phyloP scores from a whole-genome alignment of 2,113 vertebrate species.

The Otus sunia region DNA sequence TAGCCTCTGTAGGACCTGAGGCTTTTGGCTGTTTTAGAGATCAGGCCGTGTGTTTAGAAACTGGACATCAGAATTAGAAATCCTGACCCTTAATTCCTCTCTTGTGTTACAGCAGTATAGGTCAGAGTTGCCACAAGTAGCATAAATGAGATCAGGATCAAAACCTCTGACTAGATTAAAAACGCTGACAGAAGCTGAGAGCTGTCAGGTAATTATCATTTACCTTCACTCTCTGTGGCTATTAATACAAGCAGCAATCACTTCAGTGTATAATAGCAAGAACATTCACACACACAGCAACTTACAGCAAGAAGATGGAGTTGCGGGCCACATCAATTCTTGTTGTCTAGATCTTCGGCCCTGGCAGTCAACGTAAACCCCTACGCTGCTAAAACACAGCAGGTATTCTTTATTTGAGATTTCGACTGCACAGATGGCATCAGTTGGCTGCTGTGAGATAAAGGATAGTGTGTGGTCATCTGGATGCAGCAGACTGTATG shows the following conservation, averaged over 20 bases:
- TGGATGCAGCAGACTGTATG: slow-evolving; percentile 86
- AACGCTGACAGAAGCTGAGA: neutral
- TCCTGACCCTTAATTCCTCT: neutral
- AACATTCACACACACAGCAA: neutral
- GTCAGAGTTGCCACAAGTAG: neutral
- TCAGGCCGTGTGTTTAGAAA: neutral
- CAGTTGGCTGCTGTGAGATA: slow-evolving; percentile 87
- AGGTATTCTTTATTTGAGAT: slow-evolving; percentile 95
- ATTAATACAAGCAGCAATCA: neutral
- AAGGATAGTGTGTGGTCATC: slow-evolving; percentile 96
- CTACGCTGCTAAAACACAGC: slow-evolving; percentile 96
- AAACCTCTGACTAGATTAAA: neutral
- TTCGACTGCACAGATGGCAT: slow-evolving; percentile 95
- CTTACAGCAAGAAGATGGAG: slow-evolving; percentile 92
- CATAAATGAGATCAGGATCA: neutral
- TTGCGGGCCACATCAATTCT: slow-evolving; percentile 96
- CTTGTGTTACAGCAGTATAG: neutral
- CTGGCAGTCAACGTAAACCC: slow-evolving; percentile 95
- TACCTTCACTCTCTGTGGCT: neutral
- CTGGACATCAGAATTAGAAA: neutral
- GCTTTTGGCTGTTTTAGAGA: neutral
- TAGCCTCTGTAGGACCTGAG: neutral
- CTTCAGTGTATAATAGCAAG: neutral
- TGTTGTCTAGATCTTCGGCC: slow-evolving; percentile 94
- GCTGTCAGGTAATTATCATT: neutral